Percentiles rank a stretch among this genome's conserved stretches.
Conservation (phyloP, 2,888 invertebrate genomes). For the Mythimna ferrago region DNA sequence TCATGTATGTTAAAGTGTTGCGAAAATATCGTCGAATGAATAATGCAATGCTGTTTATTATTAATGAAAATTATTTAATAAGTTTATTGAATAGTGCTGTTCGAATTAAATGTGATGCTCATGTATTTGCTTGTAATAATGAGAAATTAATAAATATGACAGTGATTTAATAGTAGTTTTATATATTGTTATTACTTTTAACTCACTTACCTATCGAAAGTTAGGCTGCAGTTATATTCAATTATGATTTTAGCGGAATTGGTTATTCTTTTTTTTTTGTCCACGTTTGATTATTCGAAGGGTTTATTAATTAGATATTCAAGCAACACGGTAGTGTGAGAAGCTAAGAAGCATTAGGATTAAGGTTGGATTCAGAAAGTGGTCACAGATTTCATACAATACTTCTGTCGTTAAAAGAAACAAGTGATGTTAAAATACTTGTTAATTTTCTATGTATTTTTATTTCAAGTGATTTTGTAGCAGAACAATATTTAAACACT, state of each 20-base stretch:
- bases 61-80: constrained; percentile 17
- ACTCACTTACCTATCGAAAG: constrained; percentile 28
- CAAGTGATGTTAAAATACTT: neutral
- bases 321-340: constrained; percentile 71
- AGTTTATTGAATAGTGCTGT: constrained; percentile 17
- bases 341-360: constrained; percentile 82
- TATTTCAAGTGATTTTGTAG: neutral
- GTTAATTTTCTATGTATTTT: neutral
- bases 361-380: constrained; percentile 54
- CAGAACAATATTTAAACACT: neutral
- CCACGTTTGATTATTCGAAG: neutral
- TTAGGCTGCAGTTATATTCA: constrained; percentile 13
- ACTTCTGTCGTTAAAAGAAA: constrained; percentile 30
- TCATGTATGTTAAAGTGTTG: constrained; percentile 67
- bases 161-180: neutral
- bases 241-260: constrained; percentile 2
- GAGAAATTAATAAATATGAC: constrained; percentile 2
- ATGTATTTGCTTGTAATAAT: constrained; percentile 32
- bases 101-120: constrained; percentile 15
- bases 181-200: constrained; percentile 6
- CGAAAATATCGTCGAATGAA: constrained; percentile 61
- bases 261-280: neutral
- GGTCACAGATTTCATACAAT: constrained; percentile 39
- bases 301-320: constrained; percentile 50
- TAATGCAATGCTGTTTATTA: constrained; percentile 29